Percentiles rank a stretch among this genome's conserved stretches.
phyloP scores from a whole-genome alignment of 2,888 invertebrate genomes.

The Euzetes globulus region DNA sequence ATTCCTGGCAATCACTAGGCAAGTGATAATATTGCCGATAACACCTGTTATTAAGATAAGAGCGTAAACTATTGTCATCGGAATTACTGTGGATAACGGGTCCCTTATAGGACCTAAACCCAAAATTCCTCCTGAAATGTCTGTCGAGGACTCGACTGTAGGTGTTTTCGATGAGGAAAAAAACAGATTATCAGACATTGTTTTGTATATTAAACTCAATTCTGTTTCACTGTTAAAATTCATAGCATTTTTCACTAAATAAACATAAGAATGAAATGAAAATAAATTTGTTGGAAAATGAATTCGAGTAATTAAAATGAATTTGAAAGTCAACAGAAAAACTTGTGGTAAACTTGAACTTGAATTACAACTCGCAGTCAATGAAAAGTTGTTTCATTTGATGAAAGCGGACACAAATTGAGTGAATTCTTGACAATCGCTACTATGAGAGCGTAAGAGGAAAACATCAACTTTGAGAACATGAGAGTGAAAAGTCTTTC shows the following conservation, averaged over 20 bases:
- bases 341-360: neutral
- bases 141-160: constrained; percentile 5
- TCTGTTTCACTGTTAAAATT: neutral
- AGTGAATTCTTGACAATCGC: too few relatives aligned
- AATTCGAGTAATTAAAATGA: neutral
- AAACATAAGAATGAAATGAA: neutral
- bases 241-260: neutral
- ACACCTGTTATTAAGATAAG: constrained; percentile 65
- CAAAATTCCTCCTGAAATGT: neutral
- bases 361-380: neutral
- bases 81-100: constrained; percentile 39
- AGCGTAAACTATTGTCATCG: constrained; percentile 59
- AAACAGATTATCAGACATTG: neutral
- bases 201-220: neutral
- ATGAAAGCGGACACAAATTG: too few relatives aligned
- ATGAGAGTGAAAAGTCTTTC: neutral
- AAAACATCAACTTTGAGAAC: too few relatives aligned
- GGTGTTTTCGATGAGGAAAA: constrained; percentile 14
- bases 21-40: constrained; percentile 69
- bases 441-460: too few relatives aligned
- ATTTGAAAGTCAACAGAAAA: neutral
- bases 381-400: too few relatives aligned
- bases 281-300: neutral
- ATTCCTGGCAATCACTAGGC: constrained; percentile 66
- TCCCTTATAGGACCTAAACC: constrained; percentile 36